A percentile compares a stretch with the other conserved stretches of the same genome.
These are phyloP conservation scores for Acanthopleura granulata DNA, from an alignment of 2,888 invertebrate species.

Conservation along the genomic window DNA sequence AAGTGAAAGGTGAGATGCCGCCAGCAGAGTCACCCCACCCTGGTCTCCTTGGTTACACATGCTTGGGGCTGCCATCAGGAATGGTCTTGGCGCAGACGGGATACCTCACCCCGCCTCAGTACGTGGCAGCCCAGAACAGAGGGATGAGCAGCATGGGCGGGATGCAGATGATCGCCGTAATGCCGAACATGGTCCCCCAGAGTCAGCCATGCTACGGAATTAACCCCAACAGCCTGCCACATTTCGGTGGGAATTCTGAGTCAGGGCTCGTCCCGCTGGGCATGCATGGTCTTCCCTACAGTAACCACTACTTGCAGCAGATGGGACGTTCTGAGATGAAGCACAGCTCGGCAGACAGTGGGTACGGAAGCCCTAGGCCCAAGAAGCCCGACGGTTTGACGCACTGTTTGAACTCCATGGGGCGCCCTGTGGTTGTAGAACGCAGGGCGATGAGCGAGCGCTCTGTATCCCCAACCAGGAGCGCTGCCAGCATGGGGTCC, in stretches of 20 bases:
- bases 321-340: not conserved
- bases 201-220: not conserved
- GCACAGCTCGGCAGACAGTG: not conserved
- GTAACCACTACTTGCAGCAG: not conserved
- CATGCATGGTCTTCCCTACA: not conserved
- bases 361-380: not conserved
- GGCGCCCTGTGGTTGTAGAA: not conserved
- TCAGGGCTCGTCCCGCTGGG: not conserved
- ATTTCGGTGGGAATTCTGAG: not conserved
- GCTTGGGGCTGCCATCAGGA: not conserved
- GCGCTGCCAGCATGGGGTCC: not conserved
- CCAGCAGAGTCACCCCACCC: not conserved
- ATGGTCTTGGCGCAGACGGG: slow-evolving; percentile 3
- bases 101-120: not conserved
- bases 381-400: not conserved
- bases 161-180: slow-evolving; percentile 5
- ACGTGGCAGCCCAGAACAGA: not conserved
- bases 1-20: slow-evolving; percentile 20
- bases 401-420: not conserved
- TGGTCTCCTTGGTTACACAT: not conserved
- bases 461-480: not conserved
- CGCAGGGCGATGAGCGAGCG: not conserved
- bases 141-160: not conserved
- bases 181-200: not conserved
- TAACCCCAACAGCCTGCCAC: not conserved